A percentile compares a stretch with the other conserved stretches of the same genome.
These are phyloP conservation scores for Athalia rosae DNA, from an alignment of 2,888 invertebrate genomes.

Conservation along the genomic window DNA sequence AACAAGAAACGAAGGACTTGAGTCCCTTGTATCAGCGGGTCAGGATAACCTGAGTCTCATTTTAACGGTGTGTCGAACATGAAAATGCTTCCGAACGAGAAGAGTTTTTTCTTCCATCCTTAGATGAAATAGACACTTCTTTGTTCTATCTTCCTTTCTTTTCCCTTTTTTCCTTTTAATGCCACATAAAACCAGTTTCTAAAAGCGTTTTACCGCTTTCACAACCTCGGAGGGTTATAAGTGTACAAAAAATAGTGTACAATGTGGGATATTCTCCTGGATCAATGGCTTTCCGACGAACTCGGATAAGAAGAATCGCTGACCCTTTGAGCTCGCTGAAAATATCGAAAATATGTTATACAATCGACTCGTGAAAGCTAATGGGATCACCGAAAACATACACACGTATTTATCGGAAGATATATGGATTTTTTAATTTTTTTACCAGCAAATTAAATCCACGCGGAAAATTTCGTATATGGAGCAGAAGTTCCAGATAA, in stretches of 20 bases:
- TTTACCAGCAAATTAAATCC: no score
- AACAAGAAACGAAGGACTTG: not conserved
- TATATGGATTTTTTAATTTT: not conserved
- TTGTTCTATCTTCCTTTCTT: not conserved
- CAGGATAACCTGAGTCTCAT: not conserved
- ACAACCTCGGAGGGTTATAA: not conserved
- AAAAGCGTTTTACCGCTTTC: not conserved
- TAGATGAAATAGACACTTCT: not conserved
- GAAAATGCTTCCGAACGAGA: constrained; percentile 8
- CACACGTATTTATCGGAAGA: no score
- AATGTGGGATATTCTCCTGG: not conserved
- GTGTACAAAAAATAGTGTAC: not conserved
- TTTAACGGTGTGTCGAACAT: not conserved
- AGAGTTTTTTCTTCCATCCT: not conserved
- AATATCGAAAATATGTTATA: no score
- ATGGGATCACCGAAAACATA: no score
- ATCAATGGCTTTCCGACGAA: not conserved
- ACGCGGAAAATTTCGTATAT: no score
- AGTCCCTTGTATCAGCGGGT: not conserved
- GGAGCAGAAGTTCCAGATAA: constrained; percentile 1
- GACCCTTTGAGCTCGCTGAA: not conserved
- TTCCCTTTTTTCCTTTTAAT: not conserved
- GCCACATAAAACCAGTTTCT: not conserved
- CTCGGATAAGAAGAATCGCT: not conserved
- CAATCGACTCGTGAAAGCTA: no score